Conservation (phyloP, 2,113 vertebrate genomes). For the Mastomys natalensis region DNA sequence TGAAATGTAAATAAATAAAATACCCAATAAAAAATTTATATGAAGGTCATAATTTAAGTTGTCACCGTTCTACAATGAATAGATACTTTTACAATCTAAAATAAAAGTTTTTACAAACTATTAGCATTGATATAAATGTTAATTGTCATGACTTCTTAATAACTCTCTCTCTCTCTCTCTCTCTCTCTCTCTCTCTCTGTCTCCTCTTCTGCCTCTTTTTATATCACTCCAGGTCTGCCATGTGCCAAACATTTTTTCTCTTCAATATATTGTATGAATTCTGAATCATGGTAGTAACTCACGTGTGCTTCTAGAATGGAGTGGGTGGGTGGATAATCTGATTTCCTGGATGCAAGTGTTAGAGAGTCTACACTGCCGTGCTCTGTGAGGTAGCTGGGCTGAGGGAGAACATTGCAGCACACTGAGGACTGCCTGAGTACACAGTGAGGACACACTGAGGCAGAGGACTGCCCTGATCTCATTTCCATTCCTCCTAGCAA, state of each 20-base stretch:
- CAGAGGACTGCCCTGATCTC: slow-evolving; percentile 60
- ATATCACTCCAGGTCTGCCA: not conserved
- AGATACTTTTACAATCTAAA: not conserved
- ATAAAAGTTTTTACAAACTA: not conserved
- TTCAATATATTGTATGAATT: not conserved
- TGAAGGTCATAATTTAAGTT: not conserved
- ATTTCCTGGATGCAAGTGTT: not conserved
- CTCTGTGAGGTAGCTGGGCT: not conserved
- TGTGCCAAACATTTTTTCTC: not conserved
- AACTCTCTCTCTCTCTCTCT: too few species aligned
- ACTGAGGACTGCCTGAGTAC: not conserved
- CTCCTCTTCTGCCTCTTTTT: not conserved
- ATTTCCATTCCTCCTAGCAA: slow-evolving; percentile 67
- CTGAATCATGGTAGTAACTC: not conserved
- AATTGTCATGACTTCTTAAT: not conserved
- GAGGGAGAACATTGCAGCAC: not conserved
- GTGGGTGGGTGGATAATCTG: not conserved
- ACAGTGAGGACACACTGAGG: too few species aligned
- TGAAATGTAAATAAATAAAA: too few species aligned
- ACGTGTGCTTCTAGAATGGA: not conserved
- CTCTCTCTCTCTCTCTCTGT: not conserved
- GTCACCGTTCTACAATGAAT: not conserved
- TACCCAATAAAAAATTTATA: not conserved
- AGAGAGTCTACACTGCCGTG: not conserved
- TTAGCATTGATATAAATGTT: not conserved